Conservation (phyloP, 1,140 invertebrate species). For the Dermatophagoides farinae region DNA sequence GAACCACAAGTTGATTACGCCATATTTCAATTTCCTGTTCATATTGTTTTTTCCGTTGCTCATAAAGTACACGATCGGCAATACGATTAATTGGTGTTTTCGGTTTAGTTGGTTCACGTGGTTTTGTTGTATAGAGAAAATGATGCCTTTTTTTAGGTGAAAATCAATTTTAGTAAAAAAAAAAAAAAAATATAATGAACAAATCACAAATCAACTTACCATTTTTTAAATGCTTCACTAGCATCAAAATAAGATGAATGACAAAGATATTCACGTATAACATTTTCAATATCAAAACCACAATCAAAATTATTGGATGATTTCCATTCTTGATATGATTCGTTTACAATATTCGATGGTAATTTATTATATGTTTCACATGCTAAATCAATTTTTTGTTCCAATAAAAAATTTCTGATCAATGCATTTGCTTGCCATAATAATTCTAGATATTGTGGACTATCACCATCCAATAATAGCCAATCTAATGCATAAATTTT, state of each 20-base stretch:
- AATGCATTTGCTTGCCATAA: slow-evolving; percentile 70
- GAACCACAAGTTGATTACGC: slow-evolving; percentile 40
- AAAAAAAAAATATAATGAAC: not conserved
- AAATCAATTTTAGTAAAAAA: no score
- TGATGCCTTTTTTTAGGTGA: not conserved
- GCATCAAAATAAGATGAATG: slow-evolving; percentile 38
- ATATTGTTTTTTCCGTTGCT: slow-evolving; percentile 56
- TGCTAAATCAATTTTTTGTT: slow-evolving; percentile 20
- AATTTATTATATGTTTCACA: slow-evolving; percentile 21
- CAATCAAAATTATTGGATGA: slow-evolving; percentile 21
- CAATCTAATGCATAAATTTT: slow-evolving; percentile 71
- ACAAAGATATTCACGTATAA: slow-evolving; percentile 31
- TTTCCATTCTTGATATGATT: slow-evolving; percentile 34
- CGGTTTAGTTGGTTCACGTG: slow-evolving; percentile 27
- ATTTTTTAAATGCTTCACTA: slow-evolving; percentile 63
- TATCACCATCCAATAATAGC: slow-evolving; percentile 46
- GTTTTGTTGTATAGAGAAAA: slow-evolving; percentile 45
- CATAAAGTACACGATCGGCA: slow-evolving; percentile 63
- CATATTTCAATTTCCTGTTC: slow-evolving; percentile 52
- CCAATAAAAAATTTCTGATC: slow-evolving; percentile 49
- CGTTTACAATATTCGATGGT: slow-evolving; percentile 36
- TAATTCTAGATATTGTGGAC: slow-evolving; percentile 51
- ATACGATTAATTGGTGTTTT: slow-evolving; percentile 36
- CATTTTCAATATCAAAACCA: slow-evolving; percentile 26
- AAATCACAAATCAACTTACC: slow-evolving; percentile 41